A percentile compares a stretch with the other conserved stretches of the same genome.
These are phyloP conservation scores for Hymenochirus boettgeri DNA, from an alignment of 2,113 vertebrate species.

Conservation along the genomic window DNA sequence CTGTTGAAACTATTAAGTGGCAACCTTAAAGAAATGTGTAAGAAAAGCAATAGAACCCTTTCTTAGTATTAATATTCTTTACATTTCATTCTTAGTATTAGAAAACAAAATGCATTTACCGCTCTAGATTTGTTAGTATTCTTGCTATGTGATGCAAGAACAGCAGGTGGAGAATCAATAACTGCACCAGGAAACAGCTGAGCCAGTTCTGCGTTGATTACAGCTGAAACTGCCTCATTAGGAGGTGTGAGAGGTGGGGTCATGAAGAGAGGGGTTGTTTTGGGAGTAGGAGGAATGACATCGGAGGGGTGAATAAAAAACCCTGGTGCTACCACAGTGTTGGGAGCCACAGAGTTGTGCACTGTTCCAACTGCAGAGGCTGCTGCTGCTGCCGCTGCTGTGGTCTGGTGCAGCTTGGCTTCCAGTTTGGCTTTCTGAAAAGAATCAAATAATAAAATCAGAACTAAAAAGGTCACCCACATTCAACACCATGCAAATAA, in stretches of 20 bases:
- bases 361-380: slow-evolving; percentile 81
- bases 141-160: slow-evolving; percentile 87
- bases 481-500: too few species aligned
- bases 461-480: too few species aligned
- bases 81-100: too few species aligned
- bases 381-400: slow-evolving; percentile 74
- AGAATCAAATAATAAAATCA: slow-evolving; percentile 18
- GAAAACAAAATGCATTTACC: slow-evolving; percentile 63
- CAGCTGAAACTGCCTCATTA: slow-evolving; percentile 91
- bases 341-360: slow-evolving; percentile 93
- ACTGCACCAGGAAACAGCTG: slow-evolving; percentile 94
- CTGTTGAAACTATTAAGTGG: too few species aligned
- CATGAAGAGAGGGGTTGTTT: slow-evolving; percentile 98
- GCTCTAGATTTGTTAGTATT: slow-evolving; percentile 83
- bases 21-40: too few species aligned
- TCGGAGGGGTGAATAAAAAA: slow-evolving; percentile 98
- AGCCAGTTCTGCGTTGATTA: slow-evolving; percentile 92
- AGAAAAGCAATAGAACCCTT: too few species aligned
- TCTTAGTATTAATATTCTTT: too few species aligned
- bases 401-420: slow-evolving; percentile 97
- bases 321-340: slow-evolving; percentile 82
- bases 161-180: slow-evolving; percentile 87
- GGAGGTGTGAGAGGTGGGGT: slow-evolving; percentile 95
- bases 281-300: slow-evolving; percentile 95
- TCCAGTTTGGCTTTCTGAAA: slow-evolving; percentile 95